Base-by-base conservation (phyloP, 2,888 invertebrate species). In the Eupithecia vulgata region DNA sequence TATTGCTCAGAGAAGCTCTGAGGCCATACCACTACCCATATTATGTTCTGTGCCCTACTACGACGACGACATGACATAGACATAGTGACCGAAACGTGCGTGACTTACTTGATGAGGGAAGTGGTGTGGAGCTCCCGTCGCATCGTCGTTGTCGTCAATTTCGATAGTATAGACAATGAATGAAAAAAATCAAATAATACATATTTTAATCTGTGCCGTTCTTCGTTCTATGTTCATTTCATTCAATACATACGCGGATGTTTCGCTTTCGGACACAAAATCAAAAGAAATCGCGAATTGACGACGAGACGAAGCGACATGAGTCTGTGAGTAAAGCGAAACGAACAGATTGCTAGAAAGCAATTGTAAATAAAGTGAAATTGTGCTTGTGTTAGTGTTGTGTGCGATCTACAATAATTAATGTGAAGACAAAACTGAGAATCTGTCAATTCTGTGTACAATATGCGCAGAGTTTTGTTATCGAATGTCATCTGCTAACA, bases 381-480 rank as follows among this genome's bases (percentile, higher is more conserved):
- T 80, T 81, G 79, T 82, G 82, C 84, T 65, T 42, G 65, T 65
- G 65, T 48, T 81, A 83, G 83, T 88, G 85, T 83, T 83, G 86
- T 83, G 81, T 84, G 81, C 77, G 78, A 81, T 83, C 83, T 81
- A 86, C 83, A 82, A 82, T n/a, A 71, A 74, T 81, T 82, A 79
- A 70, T 83, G 83, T 87, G 84, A 84, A 81, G 79, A 83, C 80
- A 82, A 85, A 84, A 78, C 81, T 85, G 86, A 85, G 85, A 88
- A 87, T 85, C 84, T 87, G 87, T 84, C 86, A 85, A 86, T 87
- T 86, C 84, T 85, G 90, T 90, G 86, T 89, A 90, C 91, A 92
- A 89, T 91, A 92, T 93, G 93, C 92, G 91, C 87, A 88, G 87
- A 89, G 89, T 90, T 92, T 91, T 93, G 90, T 91, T 91, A 91